These are phyloP conservation scores for Pyrgilauda ruficollis DNA, from an alignment of 2,113 vertebrate species.

Conservation along the genomic window DNA sequence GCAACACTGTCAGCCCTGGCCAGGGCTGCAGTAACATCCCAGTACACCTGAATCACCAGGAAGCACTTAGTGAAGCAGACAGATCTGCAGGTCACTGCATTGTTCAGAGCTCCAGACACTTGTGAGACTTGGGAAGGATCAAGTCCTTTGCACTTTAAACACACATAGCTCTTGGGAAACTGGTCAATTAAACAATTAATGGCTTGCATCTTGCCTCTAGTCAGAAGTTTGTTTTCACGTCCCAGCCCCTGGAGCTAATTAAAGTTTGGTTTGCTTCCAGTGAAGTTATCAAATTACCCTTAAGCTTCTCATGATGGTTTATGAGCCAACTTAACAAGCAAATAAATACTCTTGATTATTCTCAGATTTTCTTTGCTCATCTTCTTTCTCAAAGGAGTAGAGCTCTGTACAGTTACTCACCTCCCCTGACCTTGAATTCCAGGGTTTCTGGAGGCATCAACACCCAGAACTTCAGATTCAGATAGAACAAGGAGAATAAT, in stretches of 20 bases:
- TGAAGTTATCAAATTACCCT: background rate
- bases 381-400: background rate
- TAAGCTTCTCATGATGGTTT: background rate
- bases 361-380: background rate
- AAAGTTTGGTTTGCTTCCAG: background rate
- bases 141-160: background rate
- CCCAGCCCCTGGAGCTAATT: background rate
- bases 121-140: background rate
- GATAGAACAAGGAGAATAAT: background rate
- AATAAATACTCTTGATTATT: background rate
- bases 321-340: background rate
- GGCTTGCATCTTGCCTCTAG: background rate
- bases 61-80: background rate
- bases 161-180: background rate
- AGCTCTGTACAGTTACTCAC: background rate
- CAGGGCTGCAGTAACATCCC: background rate
- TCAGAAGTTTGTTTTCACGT: background rate
- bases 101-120: background rate
- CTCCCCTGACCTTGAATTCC: background rate
- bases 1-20: background rate
- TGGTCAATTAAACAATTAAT: background rate
- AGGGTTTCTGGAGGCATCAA: background rate
- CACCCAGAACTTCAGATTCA: background rate
- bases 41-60: background rate
- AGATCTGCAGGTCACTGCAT: background rate